A percentile compares a stretch with the other conserved stretches of the same genome.
Conservation (phyloP, 1,140 invertebrate species). For the Aphelenchoides fujianensis region DNA sequence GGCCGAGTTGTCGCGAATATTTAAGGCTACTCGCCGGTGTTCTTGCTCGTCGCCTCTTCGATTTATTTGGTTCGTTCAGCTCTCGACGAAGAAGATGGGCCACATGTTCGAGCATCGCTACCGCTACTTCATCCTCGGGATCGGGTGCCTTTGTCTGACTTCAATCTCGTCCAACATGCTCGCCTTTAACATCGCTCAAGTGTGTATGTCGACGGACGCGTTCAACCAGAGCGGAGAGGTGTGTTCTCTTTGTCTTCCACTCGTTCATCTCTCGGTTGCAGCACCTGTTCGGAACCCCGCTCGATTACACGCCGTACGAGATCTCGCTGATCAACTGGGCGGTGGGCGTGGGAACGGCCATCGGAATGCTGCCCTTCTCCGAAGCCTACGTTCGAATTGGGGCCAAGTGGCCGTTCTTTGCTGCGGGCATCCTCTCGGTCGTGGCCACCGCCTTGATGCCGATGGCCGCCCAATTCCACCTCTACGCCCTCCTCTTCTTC, state of each 20-base stretch:
- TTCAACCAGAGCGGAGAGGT: not conserved
- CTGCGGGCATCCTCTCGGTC: constrained; percentile 34
- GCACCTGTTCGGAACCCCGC: constrained; percentile 5
- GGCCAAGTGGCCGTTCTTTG: constrained; percentile 35
- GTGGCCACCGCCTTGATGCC: constrained; percentile 38
- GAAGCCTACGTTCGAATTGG: constrained; percentile 36
- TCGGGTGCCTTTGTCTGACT: constrained; percentile 19
- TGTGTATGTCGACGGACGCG: not conserved
- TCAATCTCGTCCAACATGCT: constrained; percentile 26
- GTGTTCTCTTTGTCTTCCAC: no score
- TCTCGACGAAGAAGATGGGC: no score
- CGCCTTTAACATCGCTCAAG: constrained; percentile 21
- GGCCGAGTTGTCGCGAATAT: no score
- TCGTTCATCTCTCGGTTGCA: not conserved
- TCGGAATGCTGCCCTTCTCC: constrained; percentile 45
- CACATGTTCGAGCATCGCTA: constrained; percentile 7
- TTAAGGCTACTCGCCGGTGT: no score
- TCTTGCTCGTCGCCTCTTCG: no score
- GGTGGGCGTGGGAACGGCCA: not conserved
- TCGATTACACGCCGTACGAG: constrained; percentile 21
- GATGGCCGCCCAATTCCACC: constrained; percentile 26
- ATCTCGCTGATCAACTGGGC: constrained; percentile 18
- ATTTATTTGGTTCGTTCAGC: no score
- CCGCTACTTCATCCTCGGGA: constrained; percentile 17
- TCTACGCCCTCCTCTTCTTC: constrained; percentile 27